Percentiles rank a stretch among this genome's conserved stretches.
These are phyloP conservation scores for Apteryx mantelli DNA, from an alignment of 2,113 vertebrate genomes.

Conservation along the genomic window DNA sequence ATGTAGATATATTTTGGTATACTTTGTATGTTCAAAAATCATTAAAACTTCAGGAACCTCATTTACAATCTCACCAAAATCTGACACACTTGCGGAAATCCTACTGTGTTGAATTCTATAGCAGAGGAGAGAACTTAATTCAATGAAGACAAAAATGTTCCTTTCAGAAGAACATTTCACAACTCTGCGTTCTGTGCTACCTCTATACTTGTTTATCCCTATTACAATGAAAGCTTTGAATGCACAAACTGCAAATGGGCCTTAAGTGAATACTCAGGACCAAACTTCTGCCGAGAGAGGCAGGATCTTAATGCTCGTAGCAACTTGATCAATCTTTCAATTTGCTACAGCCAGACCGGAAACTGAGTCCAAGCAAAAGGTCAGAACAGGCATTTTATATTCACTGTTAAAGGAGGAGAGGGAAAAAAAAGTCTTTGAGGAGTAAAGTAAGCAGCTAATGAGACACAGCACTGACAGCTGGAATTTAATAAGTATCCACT, in stretches of 20 bases:
- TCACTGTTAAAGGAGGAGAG: conserved; percentile 53
- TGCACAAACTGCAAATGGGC: not conserved
- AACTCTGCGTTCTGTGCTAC: not conserved
- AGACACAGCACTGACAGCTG: conserved; percentile 74
- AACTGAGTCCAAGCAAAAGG: conserved; percentile 70
- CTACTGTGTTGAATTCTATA: not conserved
- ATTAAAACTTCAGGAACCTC: not conserved
- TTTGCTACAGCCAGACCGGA: conserved; percentile 70
- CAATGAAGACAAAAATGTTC: not conserved
- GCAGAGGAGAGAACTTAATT: not conserved
- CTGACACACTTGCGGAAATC: not conserved
- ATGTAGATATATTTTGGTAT: not conserved
- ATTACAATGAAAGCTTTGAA: not conserved
- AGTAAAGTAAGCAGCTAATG: conserved; percentile 75
- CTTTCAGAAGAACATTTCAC: not conserved
- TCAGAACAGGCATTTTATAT: conserved; percentile 73
- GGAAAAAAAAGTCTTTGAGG: conserved; percentile 73
- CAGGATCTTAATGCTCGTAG: conserved; percentile 5
- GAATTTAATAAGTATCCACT: conserved; percentile 66
- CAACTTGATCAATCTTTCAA: conserved; percentile 51
- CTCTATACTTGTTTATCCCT: not conserved
- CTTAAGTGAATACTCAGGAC: not conserved
- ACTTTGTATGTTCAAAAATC: not conserved
- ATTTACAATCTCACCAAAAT: not conserved
- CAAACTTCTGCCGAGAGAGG: not conserved